These are phyloP conservation scores for Otolemur garnettii DNA, from an alignment of 2,113 vertebrate genomes.

Conservation along the genomic window DNA sequence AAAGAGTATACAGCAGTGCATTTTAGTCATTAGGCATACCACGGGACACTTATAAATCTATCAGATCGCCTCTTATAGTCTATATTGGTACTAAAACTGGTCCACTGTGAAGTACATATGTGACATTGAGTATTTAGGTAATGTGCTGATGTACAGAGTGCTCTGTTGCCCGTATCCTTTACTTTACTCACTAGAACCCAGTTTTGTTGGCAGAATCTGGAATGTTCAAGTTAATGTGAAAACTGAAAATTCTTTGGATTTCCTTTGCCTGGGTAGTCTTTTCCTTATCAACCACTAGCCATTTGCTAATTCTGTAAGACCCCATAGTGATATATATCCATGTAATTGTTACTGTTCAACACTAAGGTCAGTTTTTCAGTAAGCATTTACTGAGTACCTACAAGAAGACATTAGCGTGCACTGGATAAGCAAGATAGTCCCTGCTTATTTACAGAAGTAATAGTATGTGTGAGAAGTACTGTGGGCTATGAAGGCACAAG, in stretches of 20 bases:
- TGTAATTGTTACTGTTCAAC: slow-evolving; percentile 13
- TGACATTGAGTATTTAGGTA: background rate
- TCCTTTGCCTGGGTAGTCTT: background rate
- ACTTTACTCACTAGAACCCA: background rate
- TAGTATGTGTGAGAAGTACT: background rate
- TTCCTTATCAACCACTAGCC: background rate
- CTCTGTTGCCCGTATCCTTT: background rate
- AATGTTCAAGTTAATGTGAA: slow-evolving; percentile 15
- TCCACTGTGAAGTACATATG: background rate
- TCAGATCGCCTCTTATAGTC: background rate
- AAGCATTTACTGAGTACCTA: slow-evolving; percentile 5
- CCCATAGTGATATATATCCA: background rate
- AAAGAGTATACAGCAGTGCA: background rate
- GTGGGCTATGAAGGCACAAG: background rate
- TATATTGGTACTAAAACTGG: background rate
- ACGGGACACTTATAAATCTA: slow-evolving; percentile 12
- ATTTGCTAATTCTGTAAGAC: slow-evolving; percentile 14
- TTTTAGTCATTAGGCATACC: background rate
- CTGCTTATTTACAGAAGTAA: background rate
- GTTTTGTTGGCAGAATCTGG: slow-evolving; percentile 13
- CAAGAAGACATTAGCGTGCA: background rate
- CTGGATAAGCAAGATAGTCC: background rate
- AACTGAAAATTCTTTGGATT: slow-evolving; percentile 50
- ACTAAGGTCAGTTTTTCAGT: slow-evolving; percentile 4
- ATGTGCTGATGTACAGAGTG: background rate